phyloP scores from a whole-genome alignment of 1,140 invertebrate species.

The Aphelenchoides fujianensis region DNA sequence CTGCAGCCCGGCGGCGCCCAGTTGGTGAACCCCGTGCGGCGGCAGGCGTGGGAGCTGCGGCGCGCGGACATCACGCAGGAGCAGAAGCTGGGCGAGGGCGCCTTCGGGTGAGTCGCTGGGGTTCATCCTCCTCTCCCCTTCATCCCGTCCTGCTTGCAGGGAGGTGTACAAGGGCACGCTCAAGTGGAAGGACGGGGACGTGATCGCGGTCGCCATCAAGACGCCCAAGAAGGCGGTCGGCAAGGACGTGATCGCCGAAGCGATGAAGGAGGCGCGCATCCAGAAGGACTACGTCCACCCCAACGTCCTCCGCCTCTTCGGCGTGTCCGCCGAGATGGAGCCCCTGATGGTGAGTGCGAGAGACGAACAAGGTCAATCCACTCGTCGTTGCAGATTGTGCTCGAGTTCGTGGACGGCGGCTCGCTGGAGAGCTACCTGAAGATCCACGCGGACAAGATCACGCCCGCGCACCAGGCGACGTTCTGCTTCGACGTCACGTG shows the following conservation, averaged over 20 bases:
- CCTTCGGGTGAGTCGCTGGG: no score
- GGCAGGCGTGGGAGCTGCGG: no score
- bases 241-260: constrained; percentile 27
- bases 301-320: constrained; percentile 38
- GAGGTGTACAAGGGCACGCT: no score
- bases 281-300: constrained; percentile 35
- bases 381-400: background rate
- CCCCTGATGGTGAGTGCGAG: constrained; percentile 21
- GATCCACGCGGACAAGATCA: constrained; percentile 20
- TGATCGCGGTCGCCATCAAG: constrained; percentile 21
- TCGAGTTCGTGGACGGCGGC: background rate
- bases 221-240: constrained; percentile 19
- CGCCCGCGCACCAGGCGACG: constrained; percentile 23
- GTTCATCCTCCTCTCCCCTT: no score
- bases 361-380: background rate
- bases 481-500: constrained; percentile 33
- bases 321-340: constrained; percentile 31
- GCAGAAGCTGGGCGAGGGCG: no score
- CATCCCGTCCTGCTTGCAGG: no score
- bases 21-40: no score
- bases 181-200: background rate
- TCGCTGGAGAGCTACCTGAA: constrained; percentile 28
- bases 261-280: constrained; percentile 35
- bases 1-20: no score
- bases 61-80: no score